Base-by-base conservation (phyloP, 2,888 invertebrate genomes). In the Sesia bembeciformis region DNA sequence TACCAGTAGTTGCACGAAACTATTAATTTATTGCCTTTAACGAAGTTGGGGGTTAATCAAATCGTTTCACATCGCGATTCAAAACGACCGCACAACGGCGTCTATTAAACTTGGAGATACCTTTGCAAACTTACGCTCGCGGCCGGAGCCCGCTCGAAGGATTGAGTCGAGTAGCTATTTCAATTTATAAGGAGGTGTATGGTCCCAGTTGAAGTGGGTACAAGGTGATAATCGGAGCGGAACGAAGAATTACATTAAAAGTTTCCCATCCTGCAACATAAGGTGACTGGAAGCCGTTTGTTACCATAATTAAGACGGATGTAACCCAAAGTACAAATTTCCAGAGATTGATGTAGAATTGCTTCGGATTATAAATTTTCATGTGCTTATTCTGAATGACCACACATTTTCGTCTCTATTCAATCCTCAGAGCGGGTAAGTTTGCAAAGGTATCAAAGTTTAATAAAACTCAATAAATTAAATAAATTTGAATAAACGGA, bases 101-200 rank as follows among this genome's bases (percentile, higher is more conserved):
- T 42, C 54, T 55, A 56, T 58, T 55, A 55, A 57, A 63, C 60
- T 63, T 62, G 61, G 39, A 8, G 23, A 39, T 50, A 50, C 42
- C 49, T 55, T 52, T 42, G 42, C 57, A 52, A 62, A 61, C 56
- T 65, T 63, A 57, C 60, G 54, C 55, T 56, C 54, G 54, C 50
- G 50, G 50, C 39, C 54, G 60, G 57, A 61, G 59, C 58, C 59
- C 52, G 57, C 58, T 61, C 56, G 55, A 50, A 50, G 60, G 53
- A 64, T 65, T 63, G 65, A 68, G 63, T 60, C 56, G 56, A 65
- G 57, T 60, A 56, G 66, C 66, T 66, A 66, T 74, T 74, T 68
- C 68, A 74, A 70, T 74, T 67, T 69, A 60, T 65, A 55, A 41
- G 40, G n/a, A 23, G 52, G 23, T 8, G 41, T 52, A 8, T 8